A percentile compares a stretch with the other conserved stretches of the same genome.
Evolutionary conservation across 2,113 vertebrate species (phyloP).

Genomic region (Aspiorhynchus laticeps): DNA sequence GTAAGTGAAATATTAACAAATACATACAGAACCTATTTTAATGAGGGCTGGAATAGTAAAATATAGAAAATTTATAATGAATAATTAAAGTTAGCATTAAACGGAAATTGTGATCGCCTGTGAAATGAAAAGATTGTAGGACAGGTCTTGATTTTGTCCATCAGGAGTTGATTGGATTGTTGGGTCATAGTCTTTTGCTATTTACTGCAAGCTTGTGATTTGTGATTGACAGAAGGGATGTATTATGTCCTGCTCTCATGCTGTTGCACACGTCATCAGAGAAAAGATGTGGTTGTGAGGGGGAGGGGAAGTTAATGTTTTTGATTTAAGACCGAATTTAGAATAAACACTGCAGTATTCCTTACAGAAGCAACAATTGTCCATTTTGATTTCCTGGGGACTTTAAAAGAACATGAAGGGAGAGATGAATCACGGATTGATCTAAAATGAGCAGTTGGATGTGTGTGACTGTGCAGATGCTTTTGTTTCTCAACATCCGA

Average conservation of each 20-base stretch:
- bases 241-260: background rate
- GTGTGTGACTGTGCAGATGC: background rate
- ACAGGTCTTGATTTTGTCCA: too few relatives aligned
- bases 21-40: too few relatives aligned
- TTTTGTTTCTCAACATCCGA: slow-evolving; percentile 1
- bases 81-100: background rate
- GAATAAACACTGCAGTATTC: background rate
- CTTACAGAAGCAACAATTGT: background rate
- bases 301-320: background rate
- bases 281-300: background rate
- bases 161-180: too few relatives aligned
- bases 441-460: background rate
- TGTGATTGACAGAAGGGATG: background rate
- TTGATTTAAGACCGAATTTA: background rate
- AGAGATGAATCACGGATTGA: background rate
- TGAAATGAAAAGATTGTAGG: too few relatives aligned
- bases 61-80: background rate
- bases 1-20: too few relatives aligned
- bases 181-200: too few relatives aligned
- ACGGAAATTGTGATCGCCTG: background rate
- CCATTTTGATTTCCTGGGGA: background rate
- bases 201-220: background rate
- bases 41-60: background rate
- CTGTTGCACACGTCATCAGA: background rate
- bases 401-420: background rate